Evolutionary conservation across 2,113 vertebrate genomes (phyloP).

Genomic region (Enhydra lutris): DNA sequence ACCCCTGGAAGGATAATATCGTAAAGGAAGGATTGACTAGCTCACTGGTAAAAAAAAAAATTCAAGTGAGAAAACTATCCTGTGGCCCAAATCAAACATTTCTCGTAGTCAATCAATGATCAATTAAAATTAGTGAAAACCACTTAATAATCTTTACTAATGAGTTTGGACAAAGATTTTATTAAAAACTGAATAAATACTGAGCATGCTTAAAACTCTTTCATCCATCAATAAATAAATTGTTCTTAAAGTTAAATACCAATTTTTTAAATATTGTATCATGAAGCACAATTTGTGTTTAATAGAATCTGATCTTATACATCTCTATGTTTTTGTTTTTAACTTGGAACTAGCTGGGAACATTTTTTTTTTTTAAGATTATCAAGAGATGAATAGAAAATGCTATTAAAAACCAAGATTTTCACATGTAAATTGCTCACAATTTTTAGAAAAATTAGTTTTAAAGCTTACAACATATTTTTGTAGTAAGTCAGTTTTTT

Average conservation of each 20-base stretch:
- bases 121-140: conserved; percentile 41
- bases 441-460: neutral
- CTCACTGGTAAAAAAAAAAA: neutral
- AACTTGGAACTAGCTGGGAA: neutral
- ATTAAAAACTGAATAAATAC: conserved; percentile 50
- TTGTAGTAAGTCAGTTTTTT: neutral
- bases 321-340: neutral
- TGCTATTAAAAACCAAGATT: neutral
- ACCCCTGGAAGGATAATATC: neutral
- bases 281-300: neutral
- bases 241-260: neutral
- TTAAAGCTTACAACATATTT: neutral
- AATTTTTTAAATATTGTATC: neutral
- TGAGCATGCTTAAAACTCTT: neutral
- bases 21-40: neutral
- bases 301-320: neutral
- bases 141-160: conserved; percentile 9
- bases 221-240: neutral
- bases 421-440: neutral
- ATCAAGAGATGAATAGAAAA: neutral
- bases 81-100: neutral
- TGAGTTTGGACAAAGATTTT: neutral
- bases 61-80: neutral
- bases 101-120: conserved; percentile 1
- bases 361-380: neutral